Percentiles rank a stretch among this genome's conserved stretches.
phyloP scores from a whole-genome alignment of 2,797 vertebrate species.

The Coregonus suidteri region DNA sequence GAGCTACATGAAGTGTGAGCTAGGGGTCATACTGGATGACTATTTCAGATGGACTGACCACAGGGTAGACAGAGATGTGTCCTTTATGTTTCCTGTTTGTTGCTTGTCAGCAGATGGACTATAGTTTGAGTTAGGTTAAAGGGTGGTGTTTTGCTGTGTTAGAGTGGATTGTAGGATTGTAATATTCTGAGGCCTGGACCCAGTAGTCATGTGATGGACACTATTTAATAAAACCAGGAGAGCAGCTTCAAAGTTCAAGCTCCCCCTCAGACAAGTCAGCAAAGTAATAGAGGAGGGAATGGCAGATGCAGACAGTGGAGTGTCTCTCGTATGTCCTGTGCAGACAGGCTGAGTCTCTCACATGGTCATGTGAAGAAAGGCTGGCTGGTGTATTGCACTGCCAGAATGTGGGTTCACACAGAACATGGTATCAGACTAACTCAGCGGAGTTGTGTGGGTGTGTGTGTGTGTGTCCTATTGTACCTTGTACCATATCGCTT shows the following conservation, averaged over 20 bases:
- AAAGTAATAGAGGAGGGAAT: neutral
- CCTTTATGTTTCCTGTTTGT: slow-evolving; percentile 64
- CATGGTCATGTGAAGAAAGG: neutral
- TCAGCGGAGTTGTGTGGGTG: neutral
- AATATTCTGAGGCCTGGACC: slow-evolving; percentile 43
- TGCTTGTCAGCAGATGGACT: slow-evolving; percentile 65
- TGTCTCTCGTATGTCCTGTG: neutral
- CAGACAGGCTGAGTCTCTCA: neutral
- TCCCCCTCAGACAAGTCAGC: neutral
- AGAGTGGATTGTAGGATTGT: slow-evolving; percentile 45
- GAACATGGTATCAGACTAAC: neutral
- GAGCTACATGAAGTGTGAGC: slow-evolving; percentile 69
- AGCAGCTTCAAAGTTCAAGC: neutral
- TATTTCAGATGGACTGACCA: slow-evolving; percentile 50
- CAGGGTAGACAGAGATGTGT: slow-evolving; percentile 60
- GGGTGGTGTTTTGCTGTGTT: slow-evolving; percentile 64
- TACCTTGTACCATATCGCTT: neutral
- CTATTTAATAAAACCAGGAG: neutral
- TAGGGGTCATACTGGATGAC: slow-evolving; percentile 54
- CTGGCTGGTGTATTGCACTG: neutral
- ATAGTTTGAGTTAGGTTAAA: neutral
- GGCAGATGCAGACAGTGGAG: neutral
- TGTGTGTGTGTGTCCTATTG: neutral
- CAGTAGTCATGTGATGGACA: neutral
- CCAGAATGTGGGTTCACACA: neutral